These are phyloP conservation scores for Pentalonia nigronervosa DNA, from an alignment of 1,140 invertebrate species.

Conservation along the genomic window DNA sequence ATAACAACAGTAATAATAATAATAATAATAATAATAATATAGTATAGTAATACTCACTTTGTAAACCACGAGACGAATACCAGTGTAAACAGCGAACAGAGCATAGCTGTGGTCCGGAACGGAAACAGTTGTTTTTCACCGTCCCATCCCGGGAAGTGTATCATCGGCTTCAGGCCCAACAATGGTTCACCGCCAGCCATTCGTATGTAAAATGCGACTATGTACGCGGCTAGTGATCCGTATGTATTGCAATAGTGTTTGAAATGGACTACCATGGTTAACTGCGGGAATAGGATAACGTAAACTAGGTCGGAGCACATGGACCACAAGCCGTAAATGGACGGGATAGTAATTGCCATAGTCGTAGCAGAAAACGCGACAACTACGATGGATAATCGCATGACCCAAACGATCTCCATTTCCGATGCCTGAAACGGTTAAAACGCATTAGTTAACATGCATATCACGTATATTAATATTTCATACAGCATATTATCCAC, in stretches of 20 bases:
- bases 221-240: conserved; percentile 89
- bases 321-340: conserved; percentile 97
- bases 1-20: not conserved
- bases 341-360: conserved; percentile 95
- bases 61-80: conserved; percentile 80
- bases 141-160: conserved; percentile 88
- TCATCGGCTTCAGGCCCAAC: conserved; percentile 81
- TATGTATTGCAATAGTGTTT: conserved; percentile 95
- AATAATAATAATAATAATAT: not conserved
- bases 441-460: conserved; percentile 51
- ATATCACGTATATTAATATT: not conserved
- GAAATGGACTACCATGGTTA: conserved; percentile 97
- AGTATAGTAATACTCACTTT: conserved; percentile 67
- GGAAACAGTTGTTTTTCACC: conserved; percentile 82
- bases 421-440: conserved; percentile 77
- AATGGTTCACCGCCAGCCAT: conserved; percentile 88
- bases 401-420: conserved; percentile 98
- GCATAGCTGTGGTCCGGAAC: conserved; percentile 90
- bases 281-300: conserved; percentile 96
- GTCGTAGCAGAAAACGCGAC: conserved; percentile 90
- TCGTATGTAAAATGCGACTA: conserved; percentile 86
- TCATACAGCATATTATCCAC: not conserved
- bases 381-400: conserved; percentile 91
- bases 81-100: conserved; percentile 80
- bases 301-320: conserved; percentile 98